A percentile compares a stretch with the other conserved stretches of the same genome.
Conservation (phyloP, 1,140 invertebrate genomes). For the Ostrea edulis region DNA sequence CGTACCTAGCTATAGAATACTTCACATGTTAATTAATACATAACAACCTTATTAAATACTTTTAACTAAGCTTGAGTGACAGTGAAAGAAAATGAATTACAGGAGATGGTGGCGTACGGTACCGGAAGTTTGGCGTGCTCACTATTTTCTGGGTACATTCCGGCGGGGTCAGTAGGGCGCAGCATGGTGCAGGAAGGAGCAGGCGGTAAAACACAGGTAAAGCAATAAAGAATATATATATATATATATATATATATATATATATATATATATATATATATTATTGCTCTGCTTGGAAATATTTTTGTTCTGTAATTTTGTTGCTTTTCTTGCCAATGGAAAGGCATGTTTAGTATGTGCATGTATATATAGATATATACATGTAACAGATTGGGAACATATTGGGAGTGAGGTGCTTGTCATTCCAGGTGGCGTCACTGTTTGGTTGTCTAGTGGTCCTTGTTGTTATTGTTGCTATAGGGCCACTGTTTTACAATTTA, state of each 20-base stretch:
- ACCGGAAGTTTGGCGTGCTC: constrained; percentile 61
- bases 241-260: too few relatives aligned
- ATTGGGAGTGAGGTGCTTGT: not conserved
- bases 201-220: constrained; percentile 67
- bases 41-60: too few relatives aligned
- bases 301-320: too few relatives aligned
- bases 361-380: too few relatives aligned
- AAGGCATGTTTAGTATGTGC: too few relatives aligned
- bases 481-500: constrained; percentile 67
- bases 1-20: too few relatives aligned
- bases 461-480: constrained; percentile 67
- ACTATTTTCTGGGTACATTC: constrained; percentile 69
- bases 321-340: too few relatives aligned
- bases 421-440: constrained; percentile 63
- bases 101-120: constrained; percentile 72
- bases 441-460: constrained; percentile 65
- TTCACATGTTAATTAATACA: too few relatives aligned
- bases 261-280: too few relatives aligned
- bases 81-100: not conserved
- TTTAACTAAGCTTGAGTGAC: too few relatives aligned
- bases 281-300: not conserved
- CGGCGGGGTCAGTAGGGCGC: constrained; percentile 68
- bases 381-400: too few relatives aligned
- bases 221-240: not conserved
- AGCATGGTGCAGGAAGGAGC: constrained; percentile 67